phyloP scores from a whole-genome alignment of 2,888 invertebrate genomes.

The Morpho helenor region DNA sequence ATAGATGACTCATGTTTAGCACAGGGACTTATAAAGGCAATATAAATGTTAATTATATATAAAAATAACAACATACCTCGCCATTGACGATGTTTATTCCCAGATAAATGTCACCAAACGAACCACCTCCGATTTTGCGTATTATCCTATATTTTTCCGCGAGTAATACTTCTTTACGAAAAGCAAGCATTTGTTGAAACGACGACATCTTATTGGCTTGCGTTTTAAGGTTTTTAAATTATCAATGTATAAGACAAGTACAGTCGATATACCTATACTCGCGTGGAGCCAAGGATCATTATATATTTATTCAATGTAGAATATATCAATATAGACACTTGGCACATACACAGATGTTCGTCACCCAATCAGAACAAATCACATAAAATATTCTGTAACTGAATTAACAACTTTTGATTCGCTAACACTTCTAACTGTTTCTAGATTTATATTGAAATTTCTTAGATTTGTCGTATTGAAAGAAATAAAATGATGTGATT shows the following conservation, averaged over 20 bases:
- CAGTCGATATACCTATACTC: conserved; percentile 18
- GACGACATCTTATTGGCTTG: conserved; percentile 34
- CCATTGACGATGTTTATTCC: conserved; percentile 96
- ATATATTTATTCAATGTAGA: conserved; percentile 20
- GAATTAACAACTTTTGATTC: conserved; percentile 37
- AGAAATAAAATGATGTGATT: conserved; percentile 35
- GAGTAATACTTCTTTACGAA: conserved; percentile 44
- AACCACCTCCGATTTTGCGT: conserved; percentile 98
- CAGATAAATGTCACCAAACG: conserved; percentile 99
- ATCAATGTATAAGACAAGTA: conserved; percentile 3
- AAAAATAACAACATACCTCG: conserved; percentile 81
- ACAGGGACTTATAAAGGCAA: background rate
- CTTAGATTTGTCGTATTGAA: conserved; percentile 30
- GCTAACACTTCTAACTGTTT: conserved; percentile 37
- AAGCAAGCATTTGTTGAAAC: conserved; percentile 37
- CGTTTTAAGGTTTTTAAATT: conserved; percentile 10
- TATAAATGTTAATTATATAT: background rate
- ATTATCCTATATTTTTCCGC: conserved; percentile 96
- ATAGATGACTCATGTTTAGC: conserved; percentile 1
- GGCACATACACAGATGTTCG: conserved; percentile 27
- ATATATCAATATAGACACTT: conserved; percentile 21
- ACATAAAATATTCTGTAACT: conserved; percentile 32
- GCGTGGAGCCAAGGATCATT: conserved; percentile 27
- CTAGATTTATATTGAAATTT: conserved; percentile 19
- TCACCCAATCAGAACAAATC: conserved; percentile 26